phyloP scores from a whole-genome alignment of 2,113 vertebrate genomes.

The Melanostigma gelatinosum region DNA sequence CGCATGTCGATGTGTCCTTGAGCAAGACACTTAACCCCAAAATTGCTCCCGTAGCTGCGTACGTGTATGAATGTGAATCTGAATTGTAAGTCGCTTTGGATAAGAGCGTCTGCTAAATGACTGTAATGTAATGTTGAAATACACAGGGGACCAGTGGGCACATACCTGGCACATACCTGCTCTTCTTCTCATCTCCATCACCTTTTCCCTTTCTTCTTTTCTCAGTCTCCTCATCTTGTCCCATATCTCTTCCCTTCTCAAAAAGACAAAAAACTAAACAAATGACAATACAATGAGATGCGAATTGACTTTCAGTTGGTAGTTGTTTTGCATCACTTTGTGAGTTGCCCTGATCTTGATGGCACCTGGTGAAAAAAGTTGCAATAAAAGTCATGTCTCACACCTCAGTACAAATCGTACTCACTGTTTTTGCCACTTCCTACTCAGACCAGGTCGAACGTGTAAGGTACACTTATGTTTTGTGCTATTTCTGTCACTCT shows the following conservation, averaged over 20 bases:
- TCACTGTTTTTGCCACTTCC: conserved; percentile 13
- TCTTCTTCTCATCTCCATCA: not conserved
- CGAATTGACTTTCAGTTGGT: no score
- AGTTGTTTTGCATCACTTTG: no score
- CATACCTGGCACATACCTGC: not conserved
- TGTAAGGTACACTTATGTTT: conserved; percentile 2
- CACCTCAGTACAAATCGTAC: not conserved
- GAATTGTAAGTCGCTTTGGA: no score
- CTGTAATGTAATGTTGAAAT: not conserved
- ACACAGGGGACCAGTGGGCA: not conserved
- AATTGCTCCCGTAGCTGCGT: no score
- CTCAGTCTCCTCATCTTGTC: not conserved
- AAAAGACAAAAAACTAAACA: no score
- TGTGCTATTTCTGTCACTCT: conserved; percentile 24
- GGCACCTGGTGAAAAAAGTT: not conserved
- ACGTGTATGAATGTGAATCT: no score
- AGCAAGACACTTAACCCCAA: no score
- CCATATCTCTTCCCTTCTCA: not conserved
- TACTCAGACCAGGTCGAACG: conserved; percentile 9
- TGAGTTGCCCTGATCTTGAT: not conserved
- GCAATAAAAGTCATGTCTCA: conserved; percentile 10
- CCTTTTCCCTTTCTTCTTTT: no score
- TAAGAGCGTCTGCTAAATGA: no score
- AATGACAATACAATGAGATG: no score
- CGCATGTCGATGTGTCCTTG: no score